These are phyloP conservation scores for Acrobasis suavella DNA, from an alignment of 2,888 invertebrate species.

Conservation along the genomic window DNA sequence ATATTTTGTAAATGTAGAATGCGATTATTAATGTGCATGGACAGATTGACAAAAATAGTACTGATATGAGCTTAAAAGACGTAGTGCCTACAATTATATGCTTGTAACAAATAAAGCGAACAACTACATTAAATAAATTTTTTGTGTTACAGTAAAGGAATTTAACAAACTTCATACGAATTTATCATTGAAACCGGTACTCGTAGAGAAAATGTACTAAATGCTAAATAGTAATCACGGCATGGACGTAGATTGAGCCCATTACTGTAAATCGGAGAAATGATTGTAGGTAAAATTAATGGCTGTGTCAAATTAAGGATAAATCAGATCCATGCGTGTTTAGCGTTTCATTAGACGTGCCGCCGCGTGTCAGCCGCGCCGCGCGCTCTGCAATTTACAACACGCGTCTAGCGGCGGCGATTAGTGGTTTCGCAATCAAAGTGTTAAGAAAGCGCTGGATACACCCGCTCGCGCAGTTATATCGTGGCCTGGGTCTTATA, in stretches of 20 bases:
- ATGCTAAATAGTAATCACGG: constrained; percentile 37
- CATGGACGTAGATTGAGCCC: constrained; percentile 37
- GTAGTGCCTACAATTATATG: constrained; percentile 85
- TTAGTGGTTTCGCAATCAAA: no score
- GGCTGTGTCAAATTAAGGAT: constrained; percentile 67
- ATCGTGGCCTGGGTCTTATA: constrained; percentile 6
- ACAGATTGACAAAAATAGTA: constrained; percentile 78
- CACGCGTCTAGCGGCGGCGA: no score
- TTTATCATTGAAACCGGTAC: constrained; percentile 35
- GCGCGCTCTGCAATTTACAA: neutral
- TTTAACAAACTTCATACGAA: constrained; percentile 44
- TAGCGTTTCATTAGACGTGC: constrained; percentile 32
- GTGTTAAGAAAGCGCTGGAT: no score
- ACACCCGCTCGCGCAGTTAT: constrained; percentile 1
- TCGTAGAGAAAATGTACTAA: constrained; percentile 35
- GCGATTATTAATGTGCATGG: constrained; percentile 69
- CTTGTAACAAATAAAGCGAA: constrained; percentile 69
- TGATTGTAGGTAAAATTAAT: constrained; percentile 58
- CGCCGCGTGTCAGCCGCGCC: constrained; percentile 21
- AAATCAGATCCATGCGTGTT: constrained; percentile 50
- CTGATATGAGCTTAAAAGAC: constrained; percentile 86
- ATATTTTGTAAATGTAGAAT: constrained; percentile 72
- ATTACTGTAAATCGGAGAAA: constrained; percentile 39
- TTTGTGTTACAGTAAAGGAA: constrained; percentile 49
- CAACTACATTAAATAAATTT: constrained; percentile 44